These are phyloP conservation scores for Bombus fervidus DNA, from an alignment of 1,140 invertebrate species.

Conservation along the genomic window DNA sequence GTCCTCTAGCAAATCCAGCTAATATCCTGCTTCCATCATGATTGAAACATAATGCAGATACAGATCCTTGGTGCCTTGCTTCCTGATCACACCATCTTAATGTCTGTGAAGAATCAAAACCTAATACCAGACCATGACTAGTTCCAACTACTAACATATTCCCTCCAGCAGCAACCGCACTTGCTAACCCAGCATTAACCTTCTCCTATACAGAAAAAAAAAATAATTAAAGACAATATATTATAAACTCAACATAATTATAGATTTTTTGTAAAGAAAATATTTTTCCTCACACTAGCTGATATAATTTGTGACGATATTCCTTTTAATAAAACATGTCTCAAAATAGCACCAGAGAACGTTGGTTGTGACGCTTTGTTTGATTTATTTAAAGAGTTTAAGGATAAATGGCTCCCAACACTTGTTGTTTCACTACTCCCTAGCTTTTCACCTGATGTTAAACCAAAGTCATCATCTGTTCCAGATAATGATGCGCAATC, in stretches of 20 bases:
- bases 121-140: slow-evolving; percentile 94
- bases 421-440: slow-evolving; percentile 79
- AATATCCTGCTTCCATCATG: slow-evolving; percentile 92
- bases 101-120: slow-evolving; percentile 93
- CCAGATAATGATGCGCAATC: slow-evolving; percentile 85
- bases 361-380: slow-evolving; percentile 78
- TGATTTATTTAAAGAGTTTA: slow-evolving; percentile 80
- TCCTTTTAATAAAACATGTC: slow-evolving; percentile 91
- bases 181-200: slow-evolving; percentile 94
- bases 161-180: slow-evolving; percentile 89
- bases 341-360: slow-evolving; percentile 88
- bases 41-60: slow-evolving; percentile 94
- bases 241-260: slow-evolving; percentile 14
- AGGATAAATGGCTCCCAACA: slow-evolving; percentile 78
- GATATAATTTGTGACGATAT: slow-evolving; percentile 93
- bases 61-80: slow-evolving; percentile 88
- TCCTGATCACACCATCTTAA: slow-evolving; percentile 93
- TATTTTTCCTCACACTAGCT: slow-evolving; percentile 85
- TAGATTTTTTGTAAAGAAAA: slow-evolving; percentile 15
- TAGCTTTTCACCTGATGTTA: slow-evolving; percentile 73
- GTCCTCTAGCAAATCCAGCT: slow-evolving; percentile 93
- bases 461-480: slow-evolving; percentile 83
- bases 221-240: slow-evolving; percentile 27
- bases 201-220: slow-evolving; percentile 86
- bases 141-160: slow-evolving; percentile 95